These are phyloP conservation scores for Monopis laevigella DNA, from an alignment of 2,888 invertebrate genomes.

Conservation along the genomic window DNA sequence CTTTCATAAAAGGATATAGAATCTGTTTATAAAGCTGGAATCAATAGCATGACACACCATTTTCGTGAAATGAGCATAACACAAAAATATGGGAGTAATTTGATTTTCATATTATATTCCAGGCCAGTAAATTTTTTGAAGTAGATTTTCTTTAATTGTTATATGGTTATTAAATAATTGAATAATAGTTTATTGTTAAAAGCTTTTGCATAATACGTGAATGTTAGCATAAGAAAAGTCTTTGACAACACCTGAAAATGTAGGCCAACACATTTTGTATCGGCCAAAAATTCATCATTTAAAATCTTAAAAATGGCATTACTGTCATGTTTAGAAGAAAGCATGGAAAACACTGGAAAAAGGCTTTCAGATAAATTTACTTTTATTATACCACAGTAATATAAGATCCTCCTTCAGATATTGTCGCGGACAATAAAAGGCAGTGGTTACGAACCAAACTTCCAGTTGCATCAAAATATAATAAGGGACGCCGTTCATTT, in stretches of 20 bases:
- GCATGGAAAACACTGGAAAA: neutral
- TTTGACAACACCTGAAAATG: constrained; percentile 1
- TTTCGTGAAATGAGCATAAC: neutral
- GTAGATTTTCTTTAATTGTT: neutral
- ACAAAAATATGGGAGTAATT: neutral
- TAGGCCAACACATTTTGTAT: neutral
- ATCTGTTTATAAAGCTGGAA: no score
- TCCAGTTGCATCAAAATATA: neutral
- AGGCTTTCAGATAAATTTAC: neutral
- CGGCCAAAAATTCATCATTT: neutral
- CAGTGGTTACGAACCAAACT: neutral
- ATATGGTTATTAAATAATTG: neutral
- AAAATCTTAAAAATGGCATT: neutral
- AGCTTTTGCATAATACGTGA: neutral
- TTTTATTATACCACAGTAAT: neutral
- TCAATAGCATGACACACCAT: neutral
- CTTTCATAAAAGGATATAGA: no score
- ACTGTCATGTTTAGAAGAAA: neutral
- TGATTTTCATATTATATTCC: neutral
- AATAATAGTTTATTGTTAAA: neutral
- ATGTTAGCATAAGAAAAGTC: neutral
- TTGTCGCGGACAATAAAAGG: no score
- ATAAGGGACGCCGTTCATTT: neutral
- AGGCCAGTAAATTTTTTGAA: neutral
- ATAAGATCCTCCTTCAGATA: neutral